Base-by-base conservation (phyloP, 2,797 vertebrate species). In the Myioborus melanocephalus region DNA sequence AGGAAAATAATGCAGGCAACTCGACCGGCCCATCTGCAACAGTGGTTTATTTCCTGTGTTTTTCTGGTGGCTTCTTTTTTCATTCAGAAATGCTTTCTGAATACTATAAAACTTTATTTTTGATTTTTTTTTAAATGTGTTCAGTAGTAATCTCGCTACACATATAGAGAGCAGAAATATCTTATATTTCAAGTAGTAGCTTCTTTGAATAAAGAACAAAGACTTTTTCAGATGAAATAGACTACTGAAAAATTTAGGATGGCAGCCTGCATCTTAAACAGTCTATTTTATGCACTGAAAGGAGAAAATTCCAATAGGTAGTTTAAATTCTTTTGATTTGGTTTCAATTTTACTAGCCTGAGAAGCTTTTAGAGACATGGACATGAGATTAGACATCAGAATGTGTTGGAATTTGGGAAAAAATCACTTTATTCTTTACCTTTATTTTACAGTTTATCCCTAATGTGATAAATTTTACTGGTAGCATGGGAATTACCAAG, bases 21-120 rank as follows among this genome's bases (percentile, higher is more conserved):
- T 8, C 0, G 4, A 46, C 56, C 34, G 82, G 27, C 44, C 50
- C 17, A 21, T 20, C 21, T 35, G 5, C 27, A 81, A 24, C 9
- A 20, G 30, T 23, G 49, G 1, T 2, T 2, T 1, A 59, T 52
- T 56, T 22, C 1, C 2, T 9, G 6, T 16, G 4, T 1, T 55
- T 77, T 61, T 64, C 4, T 50, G 22, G 19, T 46, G 12, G 0
- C 7, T 26, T 20, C 35, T 44, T 21, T 41, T 53, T 72, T 14
- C 1, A 14, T 27, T 21, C 22, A 72, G 37, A 73, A 90, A 47
- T 11, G 5, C 13, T 66, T 72, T 61, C 41, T 53, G 20, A n/a
- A 47, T 32, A 20, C 41, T 71, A 19, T 27, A n/a, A 71, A 89
- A 57, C 5, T 53, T 84, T 37, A 26, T 8, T 72, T 88, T 80